A percentile compares a stretch with the other conserved stretches of the same genome.
These are phyloP conservation scores for Notodonta dromedarius DNA, from an alignment of 2,888 invertebrate species.

Conservation along the genomic window DNA sequence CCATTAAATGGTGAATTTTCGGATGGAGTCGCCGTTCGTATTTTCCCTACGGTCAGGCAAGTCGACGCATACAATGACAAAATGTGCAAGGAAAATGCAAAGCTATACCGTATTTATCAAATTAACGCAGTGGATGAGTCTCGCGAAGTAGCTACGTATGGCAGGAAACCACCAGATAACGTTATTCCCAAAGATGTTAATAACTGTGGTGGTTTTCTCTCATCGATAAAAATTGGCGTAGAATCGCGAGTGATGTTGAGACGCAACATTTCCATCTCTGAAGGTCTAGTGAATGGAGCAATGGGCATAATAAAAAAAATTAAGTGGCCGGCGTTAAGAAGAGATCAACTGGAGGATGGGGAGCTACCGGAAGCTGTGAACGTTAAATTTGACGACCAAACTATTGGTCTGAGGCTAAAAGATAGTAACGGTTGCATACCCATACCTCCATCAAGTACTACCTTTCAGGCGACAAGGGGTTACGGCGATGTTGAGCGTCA, in stretches of 20 bases:
- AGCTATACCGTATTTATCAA: neutral
- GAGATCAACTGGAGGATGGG: slow-evolving; percentile 9
- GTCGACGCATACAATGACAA: no score
- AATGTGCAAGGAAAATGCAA: slow-evolving; percentile 8
- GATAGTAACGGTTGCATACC: no score
- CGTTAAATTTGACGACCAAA: no score
- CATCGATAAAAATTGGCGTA: neutral
- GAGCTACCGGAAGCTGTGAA: slow-evolving; percentile 9
- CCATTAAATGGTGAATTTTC: no score
- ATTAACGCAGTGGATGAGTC: slow-evolving; percentile 9
- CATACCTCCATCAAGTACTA: no score
- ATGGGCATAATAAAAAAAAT: slow-evolving; percentile 4
- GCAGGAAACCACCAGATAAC: slow-evolving; percentile 18
- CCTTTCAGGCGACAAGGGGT: no score
- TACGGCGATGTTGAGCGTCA: no score
- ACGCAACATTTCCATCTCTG: neutral
- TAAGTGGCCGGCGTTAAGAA: slow-evolving; percentile 22
- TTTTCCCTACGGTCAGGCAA: no score
- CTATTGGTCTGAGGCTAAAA: no score
- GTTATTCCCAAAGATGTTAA: neutral
- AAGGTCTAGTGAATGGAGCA: slow-evolving; percentile 3
- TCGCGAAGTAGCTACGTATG: slow-evolving; percentile 2
- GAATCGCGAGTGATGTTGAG: slow-evolving; percentile 6
- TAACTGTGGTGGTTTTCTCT: no score
- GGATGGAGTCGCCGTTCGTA: no score